Base-by-base conservation (phyloP, 2,113 vertebrate genomes). In the Passer domesticus region DNA sequence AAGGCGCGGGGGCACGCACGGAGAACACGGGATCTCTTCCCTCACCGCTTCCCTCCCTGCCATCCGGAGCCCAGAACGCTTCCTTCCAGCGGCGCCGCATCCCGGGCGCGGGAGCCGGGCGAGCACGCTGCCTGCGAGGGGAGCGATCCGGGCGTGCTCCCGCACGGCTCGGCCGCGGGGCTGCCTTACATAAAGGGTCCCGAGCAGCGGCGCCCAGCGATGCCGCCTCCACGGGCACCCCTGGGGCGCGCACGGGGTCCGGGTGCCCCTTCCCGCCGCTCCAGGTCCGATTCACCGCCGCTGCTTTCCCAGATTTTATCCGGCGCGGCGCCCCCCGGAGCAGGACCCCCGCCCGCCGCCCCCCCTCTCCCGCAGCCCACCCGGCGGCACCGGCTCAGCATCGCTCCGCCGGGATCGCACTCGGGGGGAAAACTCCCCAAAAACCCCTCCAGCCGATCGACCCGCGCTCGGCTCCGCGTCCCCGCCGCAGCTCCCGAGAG, bases 201-300 rank as follows among this genome's bases (percentile, higher is more conserved):
- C 7, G 62, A 25, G 80, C 1, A 64, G 60, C 37, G 15, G 23
- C 20, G 73, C 66, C 74, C 73, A 53, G 83, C 83, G 41, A 6
- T 2, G 79, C 70, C 63, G 12, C 0, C 37, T 19, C 31, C 63
- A 13, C 1, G 6, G 11, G n/a, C n/a, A 10, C 16, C 24, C 30
- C 33, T 28, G 10, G 43, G 67, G 7, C 8, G 68, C 55, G 24
- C 55, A 7, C 43, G 44, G 50, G 9, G 8, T 15, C 39, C 47
- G 46, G 68, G 53, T 10, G 43, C 27, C 46, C 73, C 41, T 10
- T 13, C n/a, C 8, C 50, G 8, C 15, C 50, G 25, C 88, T 18
- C 8, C 21, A 2, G 50, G 2, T 35, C n/a, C 44, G 6, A 35
- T 35, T 49, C 84, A 22, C 79, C 39, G 8, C 10, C 20, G 44